A percentile compares a stretch with the other conserved stretches of the same genome.
phyloP scores from a whole-genome alignment of 2,113 vertebrate species.

The Triplophysa rosa region DNA sequence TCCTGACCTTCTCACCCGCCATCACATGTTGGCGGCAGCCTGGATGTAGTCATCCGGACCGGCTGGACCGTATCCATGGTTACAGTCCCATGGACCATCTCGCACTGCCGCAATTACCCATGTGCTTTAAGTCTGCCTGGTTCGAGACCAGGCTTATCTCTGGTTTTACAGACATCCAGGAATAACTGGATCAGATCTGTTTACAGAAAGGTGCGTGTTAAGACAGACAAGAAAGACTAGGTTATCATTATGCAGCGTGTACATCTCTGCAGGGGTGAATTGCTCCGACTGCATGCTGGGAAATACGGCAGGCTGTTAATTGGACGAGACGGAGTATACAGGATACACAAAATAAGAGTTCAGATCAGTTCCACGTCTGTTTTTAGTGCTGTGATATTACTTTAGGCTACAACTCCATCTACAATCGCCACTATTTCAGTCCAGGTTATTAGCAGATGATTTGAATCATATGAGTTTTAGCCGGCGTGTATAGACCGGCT shows the following conservation, averaged over 20 bases:
- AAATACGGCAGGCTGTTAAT: slow-evolving; percentile 41
- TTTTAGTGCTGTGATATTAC: slow-evolving; percentile 8
- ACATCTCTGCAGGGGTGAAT: slow-evolving; percentile 21
- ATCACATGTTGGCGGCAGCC: slow-evolving; percentile 1
- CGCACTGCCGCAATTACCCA: slow-evolving; percentile 22
- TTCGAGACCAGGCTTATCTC: slow-evolving; percentile 30
- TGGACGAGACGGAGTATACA: slow-evolving; percentile 12
- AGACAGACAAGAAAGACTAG: slow-evolving; percentile 20
- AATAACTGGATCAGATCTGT: slow-evolving; percentile 10
- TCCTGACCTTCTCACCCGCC: not conserved
- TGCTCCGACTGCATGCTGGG: slow-evolving; percentile 26
- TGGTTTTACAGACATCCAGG: slow-evolving; percentile 29
- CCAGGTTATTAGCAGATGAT: not conserved
- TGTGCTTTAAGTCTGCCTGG: slow-evolving; percentile 28
- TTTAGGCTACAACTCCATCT: not conserved
- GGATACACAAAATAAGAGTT: slow-evolving; percentile 19
- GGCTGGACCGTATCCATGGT: slow-evolving; percentile 24
- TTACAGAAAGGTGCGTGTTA: slow-evolving; percentile 9
- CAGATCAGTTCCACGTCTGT: slow-evolving; percentile 19
- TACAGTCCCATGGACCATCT: slow-evolving; percentile 10
- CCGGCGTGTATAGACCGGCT: slow-evolving; percentile 36
- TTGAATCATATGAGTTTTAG: slow-evolving; percentile 43
- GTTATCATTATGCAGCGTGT: slow-evolving; percentile 29
- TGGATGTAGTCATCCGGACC: slow-evolving; percentile 6
- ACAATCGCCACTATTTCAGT: not conserved